A percentile compares a stretch with the other conserved stretches of the same genome.
These are phyloP conservation scores for Ruditapes philippinarum DNA, from an alignment of 1,140 invertebrate species.

Conservation along the genomic window DNA sequence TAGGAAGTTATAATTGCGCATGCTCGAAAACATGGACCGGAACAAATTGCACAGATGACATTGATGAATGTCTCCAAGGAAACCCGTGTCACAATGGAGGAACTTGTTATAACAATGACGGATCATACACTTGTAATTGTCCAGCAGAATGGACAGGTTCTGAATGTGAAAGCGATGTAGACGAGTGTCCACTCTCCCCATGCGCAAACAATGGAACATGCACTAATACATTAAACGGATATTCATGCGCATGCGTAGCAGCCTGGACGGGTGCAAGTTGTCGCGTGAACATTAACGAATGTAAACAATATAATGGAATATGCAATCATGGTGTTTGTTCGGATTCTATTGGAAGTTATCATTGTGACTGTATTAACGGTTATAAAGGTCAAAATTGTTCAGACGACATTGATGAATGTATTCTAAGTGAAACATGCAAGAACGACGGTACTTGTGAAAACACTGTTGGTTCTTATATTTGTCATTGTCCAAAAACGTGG, in stretches of 20 bases:
- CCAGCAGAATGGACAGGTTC: conserved; percentile 47
- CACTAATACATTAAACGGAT: not conserved
- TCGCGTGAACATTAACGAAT: conserved; percentile 66
- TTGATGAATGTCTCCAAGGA: conserved; percentile 16
- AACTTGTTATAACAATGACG: conserved; percentile 6
- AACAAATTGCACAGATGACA: conserved; percentile 35
- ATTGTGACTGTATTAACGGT: not conserved
- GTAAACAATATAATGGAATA: conserved; percentile 29
- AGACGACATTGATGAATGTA: conserved; percentile 36
- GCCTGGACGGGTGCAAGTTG: conserved; percentile 48
- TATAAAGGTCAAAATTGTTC: conserved; percentile 11
- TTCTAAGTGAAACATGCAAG: not conserved
- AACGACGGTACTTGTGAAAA: conserved; percentile 56
- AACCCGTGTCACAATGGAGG: conserved; percentile 31
- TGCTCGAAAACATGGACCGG: conserved; percentile 35
- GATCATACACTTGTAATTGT: conserved; percentile 56
- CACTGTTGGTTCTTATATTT: conserved; percentile 50
- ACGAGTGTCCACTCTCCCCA: conserved; percentile 56
- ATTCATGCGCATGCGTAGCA: conserved; percentile 21
- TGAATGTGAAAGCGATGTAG: conserved; percentile 49
- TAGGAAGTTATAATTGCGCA: conserved; percentile 26
- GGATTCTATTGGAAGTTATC: not conserved
- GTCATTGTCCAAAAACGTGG: conserved; percentile 55
- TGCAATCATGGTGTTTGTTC: conserved; percentile 87
- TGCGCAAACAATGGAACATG: conserved; percentile 16